Conservation (phyloP, 2,113 vertebrate genomes). For the Nipponia nippon region DNA sequence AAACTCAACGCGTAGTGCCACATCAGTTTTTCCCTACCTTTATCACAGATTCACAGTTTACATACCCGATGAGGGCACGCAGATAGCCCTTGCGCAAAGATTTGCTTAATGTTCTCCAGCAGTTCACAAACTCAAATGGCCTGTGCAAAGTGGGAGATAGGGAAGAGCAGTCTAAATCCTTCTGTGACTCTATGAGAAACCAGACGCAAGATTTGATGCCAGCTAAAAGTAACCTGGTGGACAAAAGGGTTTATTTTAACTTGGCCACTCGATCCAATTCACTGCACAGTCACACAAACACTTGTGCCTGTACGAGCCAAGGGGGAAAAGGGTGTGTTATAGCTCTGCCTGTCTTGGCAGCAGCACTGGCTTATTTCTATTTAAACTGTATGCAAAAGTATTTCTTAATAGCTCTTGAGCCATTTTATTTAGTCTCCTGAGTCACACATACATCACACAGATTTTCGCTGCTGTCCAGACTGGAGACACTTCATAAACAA, state of each 20-base stretch:
- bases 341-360: slow-evolving; percentile 43
- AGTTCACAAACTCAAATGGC: neutral
- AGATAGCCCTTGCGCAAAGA: neutral
- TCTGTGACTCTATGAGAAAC: neutral
- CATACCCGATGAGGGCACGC: neutral
- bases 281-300: slow-evolving; percentile 41
- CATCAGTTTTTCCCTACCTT: neutral
- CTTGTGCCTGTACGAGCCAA: slow-evolving; percentile 1
- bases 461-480: slow-evolving; percentile 46
- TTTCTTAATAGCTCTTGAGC: slow-evolving; percentile 21
- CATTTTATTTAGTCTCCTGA: slow-evolving; percentile 53
- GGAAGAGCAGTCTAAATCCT: neutral
- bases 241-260: slow-evolving; percentile 57
- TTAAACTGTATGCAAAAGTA: slow-evolving; percentile 43
- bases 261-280: slow-evolving; percentile 26
- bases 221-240: slow-evolving; percentile 9
- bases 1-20: fast-evolving
- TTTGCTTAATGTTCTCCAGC: neutral
- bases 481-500: slow-evolving; percentile 46
- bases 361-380: slow-evolving; percentile 48
- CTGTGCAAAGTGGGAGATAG: neutral
- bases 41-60: neutral
- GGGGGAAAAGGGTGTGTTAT: slow-evolving; percentile 42
- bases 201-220: neutral
- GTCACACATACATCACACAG: slow-evolving; percentile 32